A percentile compares a stretch with the other conserved stretches of the same genome.
Conservation (phyloP, 2,113 vertebrate genomes). For the Gavia stellata region DNA sequence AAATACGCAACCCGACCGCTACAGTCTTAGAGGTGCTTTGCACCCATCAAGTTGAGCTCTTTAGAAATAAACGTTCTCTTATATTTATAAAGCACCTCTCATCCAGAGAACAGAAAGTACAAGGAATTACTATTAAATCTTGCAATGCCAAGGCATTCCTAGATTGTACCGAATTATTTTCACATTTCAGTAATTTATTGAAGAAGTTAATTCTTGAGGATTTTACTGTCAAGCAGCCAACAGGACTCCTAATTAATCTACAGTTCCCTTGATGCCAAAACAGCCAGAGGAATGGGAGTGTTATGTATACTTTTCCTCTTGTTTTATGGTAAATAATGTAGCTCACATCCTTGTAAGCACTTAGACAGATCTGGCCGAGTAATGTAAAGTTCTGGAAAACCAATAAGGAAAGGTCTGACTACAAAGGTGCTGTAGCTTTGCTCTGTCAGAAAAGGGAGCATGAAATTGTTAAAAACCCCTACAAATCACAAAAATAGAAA, state of each 20-base stretch:
- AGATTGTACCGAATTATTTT: background rate
- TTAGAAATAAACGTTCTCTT: background rate
- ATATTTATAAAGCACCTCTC: background rate
- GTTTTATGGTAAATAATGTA: background rate
- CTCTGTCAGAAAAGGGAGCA: background rate
- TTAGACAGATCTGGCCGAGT: background rate
- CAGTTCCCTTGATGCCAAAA: background rate
- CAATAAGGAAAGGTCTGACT: background rate
- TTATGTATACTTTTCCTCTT: background rate
- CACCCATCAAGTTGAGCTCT: background rate
- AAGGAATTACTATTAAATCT: slow-evolving; percentile 1
- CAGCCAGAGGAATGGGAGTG: background rate
- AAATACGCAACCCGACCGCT: rapidly evolving
- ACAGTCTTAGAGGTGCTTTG: background rate
- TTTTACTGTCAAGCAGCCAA: background rate
- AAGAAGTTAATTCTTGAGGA: background rate
- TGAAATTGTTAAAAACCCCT: background rate
- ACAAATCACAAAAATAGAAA: background rate
- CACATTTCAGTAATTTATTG: background rate
- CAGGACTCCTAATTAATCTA: background rate
- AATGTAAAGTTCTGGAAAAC: background rate
- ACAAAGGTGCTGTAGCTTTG: background rate
- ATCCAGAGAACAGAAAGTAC: background rate
- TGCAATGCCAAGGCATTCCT: background rate
- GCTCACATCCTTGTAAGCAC: background rate